Base-by-base conservation (phyloP, 92 coral and sea anemone genomes). In the Zoanthus gigantus region DNA sequence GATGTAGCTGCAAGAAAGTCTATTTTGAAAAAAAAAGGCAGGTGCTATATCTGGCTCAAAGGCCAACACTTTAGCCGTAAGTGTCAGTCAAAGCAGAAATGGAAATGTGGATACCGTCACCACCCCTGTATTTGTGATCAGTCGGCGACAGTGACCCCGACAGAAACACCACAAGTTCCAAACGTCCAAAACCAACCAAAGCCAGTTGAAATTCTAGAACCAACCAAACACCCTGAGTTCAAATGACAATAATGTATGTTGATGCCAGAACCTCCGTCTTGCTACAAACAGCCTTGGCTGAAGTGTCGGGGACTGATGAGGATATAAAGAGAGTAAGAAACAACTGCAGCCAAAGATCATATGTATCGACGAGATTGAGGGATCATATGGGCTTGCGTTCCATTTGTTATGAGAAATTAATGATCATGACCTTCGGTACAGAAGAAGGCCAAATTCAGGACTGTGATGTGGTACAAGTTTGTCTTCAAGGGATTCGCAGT, bases 201-300 rank as follows among this genome's bases (percentile, higher is more conserved):
- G 46, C 29, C 14, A 69, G 45, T 69, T 29, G 74, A 69, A 69
- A 30, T 30, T 7, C 74, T 32, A 69, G 34, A 69, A 69, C 45
- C 15, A 69, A 11, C 74, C n/a, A 69, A 69, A 69, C 74, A 23
- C 23, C 72, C 37, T 42, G 28, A 69, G 44, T 69, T 7, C 46
- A 69, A 69, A 69, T 17, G 45, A 69, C 72, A 67, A 28, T 37
- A 67, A 67, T 69, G 74, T 69, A 69, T 75, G 79, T 46, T 65
- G 84, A 69, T 69, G 74, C 16, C 74, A 69, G 74, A 69, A 69
- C 29, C 16, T 69, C 76, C 0, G 92, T 90, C 11, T 48, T 91
- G 47, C 47, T 93, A 67, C 96, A 91, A 83, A 89, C 94, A 53
- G 92, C 96, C 12, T 76, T 76, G 9, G 96, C 96, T 29, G 18